phyloP scores from a whole-genome alignment of 2,797 vertebrate species.

The Botia kubotai region DNA sequence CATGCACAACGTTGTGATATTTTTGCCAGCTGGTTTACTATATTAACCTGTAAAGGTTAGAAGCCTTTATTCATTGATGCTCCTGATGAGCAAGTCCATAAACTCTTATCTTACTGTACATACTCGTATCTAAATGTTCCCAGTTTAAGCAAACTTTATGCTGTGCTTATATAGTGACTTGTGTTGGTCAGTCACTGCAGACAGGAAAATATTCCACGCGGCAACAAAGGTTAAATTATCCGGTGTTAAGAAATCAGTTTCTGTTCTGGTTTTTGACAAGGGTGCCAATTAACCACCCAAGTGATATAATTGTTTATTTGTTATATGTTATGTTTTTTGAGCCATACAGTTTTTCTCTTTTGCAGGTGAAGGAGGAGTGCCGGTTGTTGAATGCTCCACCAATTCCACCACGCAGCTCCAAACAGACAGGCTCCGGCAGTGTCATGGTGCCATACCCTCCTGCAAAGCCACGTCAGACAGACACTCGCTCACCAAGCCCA shows the following conservation, averaged over 20 bases:
- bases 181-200: slow-evolving; percentile 18
- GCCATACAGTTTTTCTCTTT: slow-evolving; percentile 33
- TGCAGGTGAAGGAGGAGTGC: slow-evolving; percentile 96
- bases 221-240: slow-evolving; percentile 23
- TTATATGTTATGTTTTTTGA: not conserved
- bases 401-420: slow-evolving; percentile 91
- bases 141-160: slow-evolving; percentile 14
- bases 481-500: slow-evolving; percentile 93
- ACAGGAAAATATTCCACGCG: not conserved
- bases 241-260: not conserved
- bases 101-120: not conserved
- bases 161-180: slow-evolving; percentile 31
- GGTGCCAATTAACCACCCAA: not conserved
- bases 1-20: too few relatives aligned
- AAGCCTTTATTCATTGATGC: too few relatives aligned
- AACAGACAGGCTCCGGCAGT: slow-evolving; percentile 82
- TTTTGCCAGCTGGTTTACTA: too few relatives aligned
- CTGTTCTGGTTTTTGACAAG: not conserved
- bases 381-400: slow-evolving; percentile 96
- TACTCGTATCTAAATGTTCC: not conserved
- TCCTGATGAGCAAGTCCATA: too few relatives aligned
- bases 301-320: not conserved
- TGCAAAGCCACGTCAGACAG: slow-evolving; percentile 82
- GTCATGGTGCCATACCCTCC: slow-evolving; percentile 83
- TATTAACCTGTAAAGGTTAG: too few relatives aligned